A percentile compares a stretch with the other conserved stretches of the same genome.
phyloP scores from a whole-genome alignment of 2,888 invertebrate species.

The Kuschelorhynchus macadamiae region DNA sequence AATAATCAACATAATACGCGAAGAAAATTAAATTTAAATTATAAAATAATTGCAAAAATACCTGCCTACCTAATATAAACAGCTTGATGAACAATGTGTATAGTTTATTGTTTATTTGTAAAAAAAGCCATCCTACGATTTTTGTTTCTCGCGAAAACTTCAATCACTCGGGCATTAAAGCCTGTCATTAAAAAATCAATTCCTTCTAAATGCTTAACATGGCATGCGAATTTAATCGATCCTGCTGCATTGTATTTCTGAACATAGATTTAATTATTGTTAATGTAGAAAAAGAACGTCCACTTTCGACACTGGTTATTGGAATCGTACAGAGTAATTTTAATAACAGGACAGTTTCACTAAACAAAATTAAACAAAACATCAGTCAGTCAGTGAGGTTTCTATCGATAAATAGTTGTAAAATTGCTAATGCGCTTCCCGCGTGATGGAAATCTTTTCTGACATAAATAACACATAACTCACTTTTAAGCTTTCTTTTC shows the following conservation, averaged over 20 bases:
- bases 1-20: too few species aligned
- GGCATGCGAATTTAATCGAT: neutral
- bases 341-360: constrained; percentile 15
- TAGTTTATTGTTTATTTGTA: constrained; percentile 4
- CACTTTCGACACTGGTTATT: constrained; percentile 5
- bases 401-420: constrained; percentile 1
- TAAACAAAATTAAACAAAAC: too few species aligned
- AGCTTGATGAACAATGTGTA: too few species aligned
- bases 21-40: too few species aligned
- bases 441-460: constrained; percentile 17
- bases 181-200: neutral
- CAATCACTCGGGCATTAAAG: constrained; percentile 5
- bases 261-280: neutral
- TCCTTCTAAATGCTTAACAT: constrained; percentile 8
- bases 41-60: too few species aligned
- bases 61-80: too few species aligned
- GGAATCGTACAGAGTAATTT: constrained; percentile 16
- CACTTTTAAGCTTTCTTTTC: constrained; percentile 5
- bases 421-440: constrained; percentile 1
- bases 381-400: constrained; percentile 5
- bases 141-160: neutral
- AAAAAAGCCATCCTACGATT: constrained; percentile 3
- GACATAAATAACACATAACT: constrained; percentile 16
- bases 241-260: constrained; percentile 2
- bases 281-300: constrained; percentile 8